A percentile compares a stretch with the other conserved stretches of the same genome.
Evolutionary conservation across 2,888 invertebrate species (phyloP).

Genomic region (Heteropelma amictum): DNA sequence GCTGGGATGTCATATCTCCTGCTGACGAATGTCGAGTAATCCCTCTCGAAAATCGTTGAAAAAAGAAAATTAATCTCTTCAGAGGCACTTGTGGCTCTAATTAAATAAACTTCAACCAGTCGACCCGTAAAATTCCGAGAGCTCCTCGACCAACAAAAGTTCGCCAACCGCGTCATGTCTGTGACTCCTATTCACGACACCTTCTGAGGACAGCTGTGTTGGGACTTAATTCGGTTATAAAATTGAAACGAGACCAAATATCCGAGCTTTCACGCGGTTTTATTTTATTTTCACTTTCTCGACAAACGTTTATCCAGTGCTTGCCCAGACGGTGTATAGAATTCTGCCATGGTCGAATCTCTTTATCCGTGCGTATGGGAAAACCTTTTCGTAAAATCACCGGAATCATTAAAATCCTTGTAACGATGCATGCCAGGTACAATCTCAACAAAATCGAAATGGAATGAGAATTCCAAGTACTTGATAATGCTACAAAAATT

Average conservation of each 20-base stretch:
- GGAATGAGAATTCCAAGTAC: too few species aligned
- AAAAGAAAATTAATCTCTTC: constrained; percentile 16
- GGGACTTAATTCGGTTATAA: neutral
- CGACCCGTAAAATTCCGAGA: constrained; percentile 25
- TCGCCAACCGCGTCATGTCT: constrained; percentile 2
- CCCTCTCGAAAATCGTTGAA: neutral
- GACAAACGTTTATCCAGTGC: too few species aligned
- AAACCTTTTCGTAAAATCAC: too few species aligned
- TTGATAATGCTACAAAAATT: too few species aligned
- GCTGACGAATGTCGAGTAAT: constrained; percentile 17
- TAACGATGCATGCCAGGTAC: too few species aligned
- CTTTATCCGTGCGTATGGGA: too few species aligned
- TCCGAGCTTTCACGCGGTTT: too few species aligned
- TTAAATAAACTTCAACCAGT: constrained; percentile 28
- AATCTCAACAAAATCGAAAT: too few species aligned
- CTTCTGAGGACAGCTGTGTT: neutral
- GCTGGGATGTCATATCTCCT: neutral
- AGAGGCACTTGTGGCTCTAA: constrained; percentile 13
- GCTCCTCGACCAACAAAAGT: constrained; percentile 6
- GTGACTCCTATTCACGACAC: neutral
- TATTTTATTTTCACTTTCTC: too few species aligned
- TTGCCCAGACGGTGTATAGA: too few species aligned
- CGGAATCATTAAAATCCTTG: too few species aligned
- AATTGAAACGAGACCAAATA: neutral
- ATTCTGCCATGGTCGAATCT: too few species aligned